Evolutionary conservation across 2,888 invertebrate genomes (phyloP), one percentile per base, ranked within the genome.

Genomic region (Pherbina coryleti): DNA sequence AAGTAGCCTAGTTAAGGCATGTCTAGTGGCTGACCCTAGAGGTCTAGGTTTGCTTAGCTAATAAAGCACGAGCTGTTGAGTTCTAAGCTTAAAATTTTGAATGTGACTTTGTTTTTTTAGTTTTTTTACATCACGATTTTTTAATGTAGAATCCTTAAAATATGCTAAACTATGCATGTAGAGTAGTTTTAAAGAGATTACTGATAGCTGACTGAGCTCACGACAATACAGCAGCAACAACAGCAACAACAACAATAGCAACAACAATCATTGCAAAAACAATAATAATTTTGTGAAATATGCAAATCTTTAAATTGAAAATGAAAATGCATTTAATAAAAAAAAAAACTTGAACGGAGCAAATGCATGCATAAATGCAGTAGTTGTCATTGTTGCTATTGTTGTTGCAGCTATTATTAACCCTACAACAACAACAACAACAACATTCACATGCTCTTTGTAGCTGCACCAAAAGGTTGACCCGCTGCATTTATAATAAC

Each of bases 281-380:
- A 49, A 67, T 49, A 60, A 28, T 17, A 60, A 25, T 31, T 14
- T 28, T 5, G 67, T n/a, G 22, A 67, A 49, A 37, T 73, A 73
- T 73, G 73, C 44, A 62, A 60, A 73, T 60, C 60, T 55, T 70
- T 19, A 22, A 25, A 69, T 19, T n/a, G 57, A 60, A 73, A 73
- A 55, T 73, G 57, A 73, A 62, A 73, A 62, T 49, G 49, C 44
- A 53, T 62, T 44, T 28, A 22, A 37, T 9, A 25, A 53, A 25
- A 22, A 37, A 3, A 25, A 53, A 25, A 28, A 64, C 19, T 53
- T 53, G 4, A 37, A 37, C 5, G 3, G 8, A n/a, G 19, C 17
- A 53, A 55, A 55, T 19, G 22, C 9, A 55, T 19, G 22, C 9
- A 9, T 8, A 28, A 25, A 14, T 2, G 25, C 57, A 22, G 57